phyloP scores from a whole-genome alignment of 2,888 invertebrate genomes.

The Protophormia terraenovae region DNA sequence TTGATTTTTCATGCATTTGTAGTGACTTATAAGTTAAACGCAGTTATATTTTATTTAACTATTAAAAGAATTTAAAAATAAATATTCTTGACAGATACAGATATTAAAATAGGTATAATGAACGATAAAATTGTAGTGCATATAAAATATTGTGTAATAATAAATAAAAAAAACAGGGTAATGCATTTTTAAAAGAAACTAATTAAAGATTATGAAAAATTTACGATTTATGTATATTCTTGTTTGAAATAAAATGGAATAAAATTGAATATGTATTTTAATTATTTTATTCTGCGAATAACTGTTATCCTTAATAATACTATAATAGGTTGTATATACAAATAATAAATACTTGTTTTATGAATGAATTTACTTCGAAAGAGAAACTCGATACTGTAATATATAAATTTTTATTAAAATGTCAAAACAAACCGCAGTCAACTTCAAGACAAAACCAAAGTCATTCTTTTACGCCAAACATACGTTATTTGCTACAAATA shows the following conservation, averaged over 20 bases:
- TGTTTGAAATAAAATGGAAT: neutral
- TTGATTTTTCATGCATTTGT: neutral
- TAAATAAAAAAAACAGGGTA: too few species aligned
- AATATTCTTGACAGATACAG: neutral
- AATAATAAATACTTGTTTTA: too few species aligned
- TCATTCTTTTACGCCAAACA: neutral
- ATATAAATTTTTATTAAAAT: too few species aligned
- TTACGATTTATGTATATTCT: too few species aligned
- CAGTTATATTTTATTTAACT: neutral
- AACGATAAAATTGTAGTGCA: neutral
- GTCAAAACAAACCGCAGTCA: neutral
- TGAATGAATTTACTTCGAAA: too few species aligned
- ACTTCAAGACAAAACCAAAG: neutral
- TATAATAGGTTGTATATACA: too few species aligned
- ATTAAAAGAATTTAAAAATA: neutral
- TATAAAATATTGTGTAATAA: neutral
- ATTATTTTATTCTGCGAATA: too few species aligned
- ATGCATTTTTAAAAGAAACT: neutral
- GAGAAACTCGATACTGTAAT: too few species aligned
- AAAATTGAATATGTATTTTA: too few species aligned
- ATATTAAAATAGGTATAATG: neutral
- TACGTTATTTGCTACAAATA: neutral
- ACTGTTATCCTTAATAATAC: too few species aligned
- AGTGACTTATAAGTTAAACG: neutral
- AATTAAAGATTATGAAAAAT: too few species aligned